A percentile compares a stretch with the other conserved stretches of the same genome.
These are phyloP conservation scores for Sphaeridia pumilis DNA, from an alignment of 2,888 invertebrate species.

Conservation along the genomic window DNA sequence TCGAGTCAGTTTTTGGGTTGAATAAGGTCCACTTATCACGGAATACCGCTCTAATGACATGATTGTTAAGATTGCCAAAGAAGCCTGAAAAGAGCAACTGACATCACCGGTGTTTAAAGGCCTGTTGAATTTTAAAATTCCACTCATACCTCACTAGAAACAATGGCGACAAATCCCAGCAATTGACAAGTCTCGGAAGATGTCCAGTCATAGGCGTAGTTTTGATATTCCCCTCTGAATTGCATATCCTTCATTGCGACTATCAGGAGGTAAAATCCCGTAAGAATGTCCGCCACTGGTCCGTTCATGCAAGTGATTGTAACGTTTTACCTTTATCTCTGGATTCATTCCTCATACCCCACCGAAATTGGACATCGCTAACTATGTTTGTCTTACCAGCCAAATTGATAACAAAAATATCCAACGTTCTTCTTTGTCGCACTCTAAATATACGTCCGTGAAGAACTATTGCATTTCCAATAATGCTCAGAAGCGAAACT, in stretches of 20 bases:
- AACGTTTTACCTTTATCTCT: background rate
- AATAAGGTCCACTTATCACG: conserved; percentile 51
- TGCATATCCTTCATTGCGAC: conserved; percentile 51
- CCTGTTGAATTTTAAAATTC: background rate
- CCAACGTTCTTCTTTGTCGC: conserved; percentile 37
- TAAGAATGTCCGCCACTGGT: conserved; percentile 52
- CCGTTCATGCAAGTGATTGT: background rate
- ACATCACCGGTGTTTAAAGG: background rate
- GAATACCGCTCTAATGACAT: conserved; percentile 58
- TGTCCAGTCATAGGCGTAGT: conserved; percentile 51
- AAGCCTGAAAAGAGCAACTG: conserved; percentile 42
- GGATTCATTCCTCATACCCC: background rate
- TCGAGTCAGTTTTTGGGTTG: conserved; percentile 46
- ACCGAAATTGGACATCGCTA: background rate
- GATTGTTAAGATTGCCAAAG: conserved; percentile 54
- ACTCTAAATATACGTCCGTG: conserved; percentile 42
- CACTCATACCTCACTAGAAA: conserved; percentile 49
- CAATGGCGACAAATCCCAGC: conserved; percentile 52
- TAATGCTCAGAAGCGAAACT: conserved; percentile 49
- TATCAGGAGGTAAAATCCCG: conserved; percentile 54
- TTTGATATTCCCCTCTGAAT: conserved; percentile 49
- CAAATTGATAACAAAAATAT: conserved; percentile 46
- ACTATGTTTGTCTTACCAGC: conserved; percentile 46
- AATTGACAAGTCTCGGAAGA: conserved; percentile 53
- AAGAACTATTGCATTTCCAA: conserved; percentile 53